Evolutionary conservation across 2,888 invertebrate species (phyloP), one percentile per base, ranked within the genome.

Genomic region (Meghimatium bilineatum): DNA sequence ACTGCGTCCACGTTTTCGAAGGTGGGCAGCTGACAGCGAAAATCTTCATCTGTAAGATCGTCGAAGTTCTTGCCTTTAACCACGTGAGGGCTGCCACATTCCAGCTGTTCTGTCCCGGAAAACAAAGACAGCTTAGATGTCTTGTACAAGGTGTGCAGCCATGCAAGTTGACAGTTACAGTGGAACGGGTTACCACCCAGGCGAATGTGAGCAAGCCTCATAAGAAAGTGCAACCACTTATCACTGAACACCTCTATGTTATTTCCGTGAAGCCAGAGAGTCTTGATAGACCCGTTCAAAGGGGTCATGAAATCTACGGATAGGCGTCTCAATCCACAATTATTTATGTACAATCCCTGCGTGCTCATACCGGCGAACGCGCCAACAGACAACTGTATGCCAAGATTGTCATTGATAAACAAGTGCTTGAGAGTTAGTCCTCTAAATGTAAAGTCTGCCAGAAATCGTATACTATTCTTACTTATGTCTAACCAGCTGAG

Each of bases 371-470:
- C 92, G 0, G 87, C 87, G 84, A 93, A 93, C 14, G 93, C 91
- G 67, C 90, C 88, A 23, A 88, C 82, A 1, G 89, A 86, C 32
- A 93, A 86, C 74, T 88, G 87, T 38, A 93, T 88, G 67, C 91
- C 91, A 5, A 90, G 88, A 85, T 93, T 93, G 82, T 92, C 92
- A 87, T 92, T 92, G n/a, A 93, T 86, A 86, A 93, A 92, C 80
- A 93, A 87, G 88, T 93, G 92, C 75, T 91, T 89, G 66, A 93
- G 86, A 44, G 88, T 88, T 74, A 93, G 86, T 29, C 92, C 93
- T 56, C 92, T 88, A 88, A 93, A 93, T 23, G 92, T 92, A 78
- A 87, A 91, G 77, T 92, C 92, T 29, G 91, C 89, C 34, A 93
- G 88, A 26, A 89, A 88, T 80, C 89, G 88, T 34, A 93, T 90